These are phyloP conservation scores for Protobothrops mucrosquamatus DNA, from an alignment of 2,113 vertebrate genomes.

Conservation along the genomic window DNA sequence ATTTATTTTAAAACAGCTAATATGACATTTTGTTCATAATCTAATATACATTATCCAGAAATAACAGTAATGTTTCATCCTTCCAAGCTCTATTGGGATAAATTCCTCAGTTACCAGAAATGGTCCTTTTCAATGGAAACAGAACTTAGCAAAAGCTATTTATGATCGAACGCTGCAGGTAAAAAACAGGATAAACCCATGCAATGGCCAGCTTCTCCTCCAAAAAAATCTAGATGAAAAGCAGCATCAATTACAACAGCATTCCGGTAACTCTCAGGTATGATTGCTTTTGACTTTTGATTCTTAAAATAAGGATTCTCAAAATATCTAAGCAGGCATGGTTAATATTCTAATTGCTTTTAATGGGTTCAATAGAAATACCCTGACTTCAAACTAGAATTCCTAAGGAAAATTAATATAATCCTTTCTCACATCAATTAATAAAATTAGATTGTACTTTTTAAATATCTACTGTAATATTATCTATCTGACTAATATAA, in stretches of 20 bases:
- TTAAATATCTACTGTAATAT: neutral
- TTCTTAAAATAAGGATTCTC: neutral
- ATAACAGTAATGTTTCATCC: conserved; percentile 53
- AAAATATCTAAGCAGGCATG: neutral
- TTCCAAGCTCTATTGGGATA: conserved; percentile 71
- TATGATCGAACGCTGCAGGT: conserved; percentile 70
- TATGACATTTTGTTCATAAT: neutral
- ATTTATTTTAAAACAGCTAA: neutral
- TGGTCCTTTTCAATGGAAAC: conserved; percentile 56
- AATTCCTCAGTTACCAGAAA: conserved; percentile 67
- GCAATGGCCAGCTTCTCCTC: conserved; percentile 63
- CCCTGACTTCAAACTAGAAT: neutral
- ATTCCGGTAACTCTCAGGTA: conserved; percentile 72
- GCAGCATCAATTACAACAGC: conserved; percentile 69
- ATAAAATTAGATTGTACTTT: neutral
- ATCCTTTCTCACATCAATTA: neutral
- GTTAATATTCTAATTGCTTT: neutral
- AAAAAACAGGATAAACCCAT: conserved; percentile 53
- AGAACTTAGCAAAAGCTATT: conserved; percentile 61
- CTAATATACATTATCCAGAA: conserved; percentile 35
- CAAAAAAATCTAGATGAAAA: conserved; percentile 71
- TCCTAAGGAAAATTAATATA: neutral
- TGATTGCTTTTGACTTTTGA: conserved; percentile 25
- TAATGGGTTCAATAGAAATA: neutral
- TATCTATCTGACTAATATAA: neutral